Percentiles rank a stretch among this genome's conserved stretches.
These are phyloP conservation scores for Oreotrochilus melanogaster DNA, from an alignment of 2,113 vertebrate species.

Conservation along the genomic window DNA sequence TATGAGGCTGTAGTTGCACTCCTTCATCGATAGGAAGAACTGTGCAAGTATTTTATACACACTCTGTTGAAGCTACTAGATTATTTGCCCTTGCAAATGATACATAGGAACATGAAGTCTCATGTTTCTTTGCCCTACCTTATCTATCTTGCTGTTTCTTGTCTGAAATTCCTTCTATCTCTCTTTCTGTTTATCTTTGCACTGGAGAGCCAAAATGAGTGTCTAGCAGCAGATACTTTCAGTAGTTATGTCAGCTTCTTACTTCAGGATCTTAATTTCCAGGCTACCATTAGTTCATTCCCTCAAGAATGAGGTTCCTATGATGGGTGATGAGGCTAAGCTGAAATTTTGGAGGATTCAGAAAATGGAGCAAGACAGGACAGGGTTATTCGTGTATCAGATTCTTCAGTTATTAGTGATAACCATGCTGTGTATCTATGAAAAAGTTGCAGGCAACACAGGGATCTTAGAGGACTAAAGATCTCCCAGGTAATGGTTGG, in stretches of 20 bases:
- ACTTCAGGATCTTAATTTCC: not conserved
- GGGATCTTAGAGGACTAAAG: not conserved
- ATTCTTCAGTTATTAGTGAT: not conserved
- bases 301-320: not conserved
- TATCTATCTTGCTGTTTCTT: not conserved
- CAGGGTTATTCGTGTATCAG: not conserved
- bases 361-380: not conserved
- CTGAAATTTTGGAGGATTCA: not conserved
- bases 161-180: not conserved
- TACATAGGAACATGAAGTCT: not conserved
- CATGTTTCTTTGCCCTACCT: not conserved
- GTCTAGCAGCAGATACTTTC: not conserved
- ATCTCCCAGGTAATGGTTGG: not conserved
- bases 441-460: not conserved
- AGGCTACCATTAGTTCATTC: not conserved
- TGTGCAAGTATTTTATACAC: not conserved
- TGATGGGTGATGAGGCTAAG: not conserved
- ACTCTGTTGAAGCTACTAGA: not conserved
- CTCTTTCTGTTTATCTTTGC: not conserved
- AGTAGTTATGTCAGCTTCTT: not conserved
- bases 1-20: not conserved
- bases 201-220: not conserved
- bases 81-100: not conserved
- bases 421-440: accelerated
- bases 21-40: not conserved